Evolutionary conservation across 2,113 vertebrate species (phyloP).

Genomic region (Chrysochloris asiatica): DNA sequence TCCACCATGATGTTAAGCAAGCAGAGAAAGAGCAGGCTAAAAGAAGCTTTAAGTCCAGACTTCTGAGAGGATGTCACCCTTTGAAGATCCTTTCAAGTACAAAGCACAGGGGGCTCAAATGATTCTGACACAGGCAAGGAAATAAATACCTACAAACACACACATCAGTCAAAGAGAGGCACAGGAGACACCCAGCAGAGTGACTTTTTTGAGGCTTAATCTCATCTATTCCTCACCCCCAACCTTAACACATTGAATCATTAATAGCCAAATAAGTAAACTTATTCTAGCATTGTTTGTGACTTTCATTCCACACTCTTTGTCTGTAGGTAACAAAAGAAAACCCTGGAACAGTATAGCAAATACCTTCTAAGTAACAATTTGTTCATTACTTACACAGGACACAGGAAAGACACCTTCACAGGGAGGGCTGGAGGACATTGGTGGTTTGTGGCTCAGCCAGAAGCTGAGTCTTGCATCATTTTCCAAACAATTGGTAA

Average conservation of each 20-base stretch:
- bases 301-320: constrained; percentile 40
- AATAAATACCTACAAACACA: constrained; percentile 61
- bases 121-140: constrained; percentile 34
- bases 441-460: rapidly evolving
- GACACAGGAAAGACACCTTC: neutral
- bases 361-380: rapidly evolving
- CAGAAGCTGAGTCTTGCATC: rapidly evolving
- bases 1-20: neutral
- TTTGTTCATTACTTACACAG: neutral
- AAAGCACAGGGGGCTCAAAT: constrained; percentile 59
- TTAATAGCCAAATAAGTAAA: constrained; percentile 28
- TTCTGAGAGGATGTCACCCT: constrained; percentile 61
- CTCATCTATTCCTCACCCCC: neutral
- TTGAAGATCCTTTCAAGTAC: constrained; percentile 68
- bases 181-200: neutral
- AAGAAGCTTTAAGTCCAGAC: constrained; percentile 43
- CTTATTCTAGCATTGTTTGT: constrained; percentile 11
- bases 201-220: constrained; percentile 2
- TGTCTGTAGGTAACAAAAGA: constrained; percentile 36
- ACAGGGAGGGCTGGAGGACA: neutral
- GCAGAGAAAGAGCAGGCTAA: neutral
- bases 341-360: neutral
- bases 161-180: neutral
- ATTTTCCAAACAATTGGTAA: neutral
- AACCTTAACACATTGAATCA: constrained; percentile 48